Conservation (phyloP, 1,140 invertebrate genomes). For the Steinernema khuongi region DNA sequence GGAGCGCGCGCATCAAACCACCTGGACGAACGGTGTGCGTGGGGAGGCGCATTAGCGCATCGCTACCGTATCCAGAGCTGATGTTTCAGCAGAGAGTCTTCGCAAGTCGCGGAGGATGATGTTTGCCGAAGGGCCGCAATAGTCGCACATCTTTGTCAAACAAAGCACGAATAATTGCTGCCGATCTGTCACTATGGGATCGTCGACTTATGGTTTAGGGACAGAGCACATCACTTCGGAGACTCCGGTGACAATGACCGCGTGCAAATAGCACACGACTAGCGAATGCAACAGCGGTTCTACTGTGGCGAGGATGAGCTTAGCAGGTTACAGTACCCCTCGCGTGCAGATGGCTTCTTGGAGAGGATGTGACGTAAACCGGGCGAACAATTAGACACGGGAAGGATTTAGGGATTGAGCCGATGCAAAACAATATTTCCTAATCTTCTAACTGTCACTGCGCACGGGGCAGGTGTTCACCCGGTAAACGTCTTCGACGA, state of each 20-base stretch:
- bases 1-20: too few species aligned
- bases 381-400: neutral
- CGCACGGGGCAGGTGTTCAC: neutral
- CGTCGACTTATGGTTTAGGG: neutral
- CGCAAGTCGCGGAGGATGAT: neutral
- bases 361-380: neutral
- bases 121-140: neutral
- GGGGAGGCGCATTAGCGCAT: neutral
- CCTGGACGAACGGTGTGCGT: too few species aligned
- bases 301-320: neutral
- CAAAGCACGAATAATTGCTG: neutral
- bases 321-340: neutral
- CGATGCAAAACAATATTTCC: neutral
- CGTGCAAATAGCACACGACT: neutral
- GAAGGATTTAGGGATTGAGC: neutral
- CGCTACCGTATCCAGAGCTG: neutral
- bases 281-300: neutral
- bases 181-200: neutral
- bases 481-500: neutral
- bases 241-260: neutral
- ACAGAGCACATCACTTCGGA: neutral
- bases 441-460: constrained; percentile 13
- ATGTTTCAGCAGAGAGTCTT: neutral
- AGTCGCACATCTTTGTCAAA: neutral
- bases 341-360: neutral